Evolutionary conservation across 1,140 invertebrate genomes (phyloP), one percentile per base, ranked within the genome.

Genomic region (Microplitis demolitor): DNA sequence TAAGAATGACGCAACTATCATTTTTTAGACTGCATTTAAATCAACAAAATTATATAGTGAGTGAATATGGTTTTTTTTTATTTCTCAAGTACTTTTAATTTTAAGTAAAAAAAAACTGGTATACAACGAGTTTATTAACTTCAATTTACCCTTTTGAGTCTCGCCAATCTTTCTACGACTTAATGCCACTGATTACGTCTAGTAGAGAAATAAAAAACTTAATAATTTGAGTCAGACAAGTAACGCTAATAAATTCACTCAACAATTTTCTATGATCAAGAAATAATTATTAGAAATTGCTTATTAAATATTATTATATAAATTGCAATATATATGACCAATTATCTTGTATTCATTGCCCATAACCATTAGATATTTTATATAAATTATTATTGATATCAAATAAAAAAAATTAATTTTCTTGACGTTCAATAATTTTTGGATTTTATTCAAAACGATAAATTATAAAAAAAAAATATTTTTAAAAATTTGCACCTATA

Each of bases 1-100:
- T 60, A 77, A 80, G 78, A 74, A 77, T 34, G 14, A 16, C 73
- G 71, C 39, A 56, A 34, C 56, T 8, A 68, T 56, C 76, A 68
- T 71, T 68, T 77, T 75, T 76, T 24, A 24, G 24, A 24, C 24
- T 24, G 24, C 24, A 24, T 24, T 0, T 24, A 24, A 24, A 24
- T 24, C 24, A 24, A 24, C 0, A 24, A 24, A 24, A 24, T 24
- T 24, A 24, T 24, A 24, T 24, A n/a, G n/a, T n/a, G n/a, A n/a
- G n/a, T n/a, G n/a, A n/a, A n/a, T n/a, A n/a, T n/a, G n/a, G n/a
- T n/a, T n/a, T 24, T 24, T 24, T 24, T 24, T 24, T 24, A 24
- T 24, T 9, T 45, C 39, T 9, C 39, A 45, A 8, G 11, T 6
- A 45, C 39, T 9, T 6, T 45, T 45, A 5, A 45, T 45, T 45